phyloP scores from a whole-genome alignment of 2,113 vertebrate genomes.

The Mesoclemmys tuberculata region DNA sequence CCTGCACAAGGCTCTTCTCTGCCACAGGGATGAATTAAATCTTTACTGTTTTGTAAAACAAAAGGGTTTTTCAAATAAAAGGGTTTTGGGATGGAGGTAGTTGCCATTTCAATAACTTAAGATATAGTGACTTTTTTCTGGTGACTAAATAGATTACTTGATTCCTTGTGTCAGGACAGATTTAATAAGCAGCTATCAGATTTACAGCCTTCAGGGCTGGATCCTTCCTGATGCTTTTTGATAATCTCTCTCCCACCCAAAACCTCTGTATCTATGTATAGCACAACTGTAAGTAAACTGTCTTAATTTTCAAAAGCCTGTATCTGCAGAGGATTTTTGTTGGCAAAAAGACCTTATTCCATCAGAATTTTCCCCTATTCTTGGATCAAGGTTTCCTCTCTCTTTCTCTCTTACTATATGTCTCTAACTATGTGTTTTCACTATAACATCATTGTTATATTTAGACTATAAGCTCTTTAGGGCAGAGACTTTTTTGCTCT shows the following conservation, averaged over 20 bases:
- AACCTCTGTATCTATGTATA: not conserved
- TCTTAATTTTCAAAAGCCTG: not conserved
- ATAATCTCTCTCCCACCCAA: not conserved
- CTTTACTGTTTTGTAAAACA: not conserved
- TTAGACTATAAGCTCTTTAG: not conserved
- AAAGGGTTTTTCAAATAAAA: not conserved
- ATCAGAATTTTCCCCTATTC: not conserved
- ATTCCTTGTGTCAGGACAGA: not conserved
- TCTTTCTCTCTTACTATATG: not conserved
- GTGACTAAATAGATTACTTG: not conserved
- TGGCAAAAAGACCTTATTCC: not conserved
- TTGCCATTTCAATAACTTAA: not conserved
- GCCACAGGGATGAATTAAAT: not conserved
- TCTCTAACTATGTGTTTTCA: not conserved
- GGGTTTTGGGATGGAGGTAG: rapidly evolving
- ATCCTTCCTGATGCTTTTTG: not conserved
- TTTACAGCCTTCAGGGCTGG: not conserved
- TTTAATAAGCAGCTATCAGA: not conserved
- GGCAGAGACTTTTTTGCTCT: not conserved
- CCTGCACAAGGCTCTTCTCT: not conserved
- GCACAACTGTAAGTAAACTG: rapidly evolving
- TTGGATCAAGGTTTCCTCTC: not conserved
- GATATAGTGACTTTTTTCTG: not conserved
- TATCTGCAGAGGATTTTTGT: not conserved
- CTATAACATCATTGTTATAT: not conserved